Percentiles rank a stretch among this genome's conserved stretches.
phyloP scores from a whole-genome alignment of 35 echinoderm and acorn worm species.

The Diadema setosum region DNA sequence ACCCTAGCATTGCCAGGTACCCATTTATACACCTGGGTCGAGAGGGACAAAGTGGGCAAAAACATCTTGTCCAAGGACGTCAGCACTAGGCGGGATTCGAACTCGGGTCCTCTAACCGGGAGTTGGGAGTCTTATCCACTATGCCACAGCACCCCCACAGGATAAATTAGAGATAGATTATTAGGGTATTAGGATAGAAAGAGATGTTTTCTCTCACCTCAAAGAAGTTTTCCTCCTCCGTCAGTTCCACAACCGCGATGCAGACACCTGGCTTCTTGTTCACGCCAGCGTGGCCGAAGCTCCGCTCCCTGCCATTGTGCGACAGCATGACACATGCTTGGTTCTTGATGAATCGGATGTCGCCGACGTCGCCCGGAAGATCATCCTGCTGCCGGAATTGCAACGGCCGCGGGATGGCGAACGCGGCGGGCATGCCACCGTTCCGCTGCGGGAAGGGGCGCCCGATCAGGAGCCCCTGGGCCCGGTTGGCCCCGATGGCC shows the following conservation, averaged over 20 bases:
- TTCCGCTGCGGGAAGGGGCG: neutral
- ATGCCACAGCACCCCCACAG: no score
- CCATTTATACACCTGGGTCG: no score
- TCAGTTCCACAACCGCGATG: constrained; percentile 17
- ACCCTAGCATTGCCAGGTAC: no score
- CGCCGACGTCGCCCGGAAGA: neutral
- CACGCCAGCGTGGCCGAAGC: neutral
- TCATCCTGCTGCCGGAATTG: neutral
- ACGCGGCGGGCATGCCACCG: neutral
- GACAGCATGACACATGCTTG: neutral
- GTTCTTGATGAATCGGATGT: neutral
- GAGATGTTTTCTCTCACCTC: constrained; percentile 21
- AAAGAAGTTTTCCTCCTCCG: constrained; percentile 40
- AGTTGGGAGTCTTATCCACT: no score
- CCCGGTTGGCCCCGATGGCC: neutral
- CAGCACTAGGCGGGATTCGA: no score
- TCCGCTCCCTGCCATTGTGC: neutral
- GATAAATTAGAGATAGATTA: no score
- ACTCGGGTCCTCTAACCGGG: no score
- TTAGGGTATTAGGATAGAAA: no score
- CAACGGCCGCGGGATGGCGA: neutral
- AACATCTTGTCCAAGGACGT: no score
- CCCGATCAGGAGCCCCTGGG: neutral
- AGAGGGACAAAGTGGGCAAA: no score
- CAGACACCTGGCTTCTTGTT: constrained; percentile 5